Base-by-base conservation (phyloP, 2,888 invertebrate genomes). In the Cepaea hortensis region DNA sequence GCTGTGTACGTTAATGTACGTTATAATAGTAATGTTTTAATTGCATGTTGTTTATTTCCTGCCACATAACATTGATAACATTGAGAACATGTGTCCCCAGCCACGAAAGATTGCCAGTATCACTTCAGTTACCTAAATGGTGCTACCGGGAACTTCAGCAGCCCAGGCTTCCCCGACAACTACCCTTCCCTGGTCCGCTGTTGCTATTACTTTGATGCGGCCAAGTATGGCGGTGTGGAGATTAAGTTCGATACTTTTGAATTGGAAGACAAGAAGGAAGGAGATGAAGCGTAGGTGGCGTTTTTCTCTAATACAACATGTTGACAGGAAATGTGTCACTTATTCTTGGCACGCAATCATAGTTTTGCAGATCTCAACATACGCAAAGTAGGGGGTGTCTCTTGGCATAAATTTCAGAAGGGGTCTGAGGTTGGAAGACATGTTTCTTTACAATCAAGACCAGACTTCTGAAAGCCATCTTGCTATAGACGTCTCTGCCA, bases 221-320 rank as follows among this genome's bases (percentile, higher is more conserved):
- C 90, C 48, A 89, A 90, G 7, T 91, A 91, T 62, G 93, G 93
- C 18, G 90, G 93, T 7, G 92, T 93, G 15, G 91, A 91, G 80
- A 91, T 93, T 48, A 90, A 90, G 76, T 92, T 93, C 85, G 92
- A 93, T 79, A 90, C 89, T 84, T 93, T 93, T 87, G 91, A 92
- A 35, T 89, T 93, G 72, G 91, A 91, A 85, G 92, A 90, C 76
- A 89, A 90, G 65, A 90, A 90, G 9, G 91, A 92, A 79, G 86
- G 83, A 50, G 90, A 90, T n/a, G 85, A 83, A 20, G 73, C 79
- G 90, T 90, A 85, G 88, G 89, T 88, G 62, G 48, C 4, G 72
- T 20, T 7, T 73, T 61, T 46, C 55, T 79, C n/a, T 75, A 13
- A n/a, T 11, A 55, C 11, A 55, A 35, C 35, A 35, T 35, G 35